Base-by-base conservation (phyloP, 1,140 invertebrate genomes). In the Dendroctonus valens region DNA sequence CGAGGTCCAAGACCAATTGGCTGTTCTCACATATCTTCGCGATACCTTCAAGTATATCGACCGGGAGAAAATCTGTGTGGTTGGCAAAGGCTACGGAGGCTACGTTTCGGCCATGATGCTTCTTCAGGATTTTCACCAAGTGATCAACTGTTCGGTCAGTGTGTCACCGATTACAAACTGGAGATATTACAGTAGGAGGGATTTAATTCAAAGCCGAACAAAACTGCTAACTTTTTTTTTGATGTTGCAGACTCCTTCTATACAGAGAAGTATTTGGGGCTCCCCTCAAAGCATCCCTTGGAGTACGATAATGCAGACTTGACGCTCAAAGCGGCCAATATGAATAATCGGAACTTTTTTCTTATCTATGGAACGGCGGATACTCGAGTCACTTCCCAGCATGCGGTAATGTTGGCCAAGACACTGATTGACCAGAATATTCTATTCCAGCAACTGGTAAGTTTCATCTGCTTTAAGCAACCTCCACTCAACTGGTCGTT, bases 1-100 rank as follows among this genome's bases (percentile, higher is more conserved):
- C 2, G 86, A 87, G 69, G 84, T 96, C 0, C 88, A 94, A 76
- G 94, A 98, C 80, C 91, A 96, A 79, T 84, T 97, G 26, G 89
- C 89, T 37, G 93, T 93, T 6, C 79, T 93, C 26, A 86, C 85
- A 80, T 88, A 91, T 74, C 79, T 92, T 9, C 81, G 85, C 48
- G 85, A 91, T 63, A 86, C 87, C 61, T 79, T 92, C 15, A 87
- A 87, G 73, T 92, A 87, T 77, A 87, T 93, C 49, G 90, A 92
- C 79, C 83, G 83, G 0, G 76, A 81, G 5, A 85, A 87, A 69
- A 86, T 92, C 52, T 90, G 88, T 57, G 86, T 88, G 48, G 90
- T 87, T 80, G 90, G 90, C 7, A 83, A 81, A 77, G 87, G 88
- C 6, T 90, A 90, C 74, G 89, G 89, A 37, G 89, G 85, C 15